Evolutionary conservation across 2,797 vertebrate genomes (phyloP).

Genomic region (Cossypha caffra): DNA sequence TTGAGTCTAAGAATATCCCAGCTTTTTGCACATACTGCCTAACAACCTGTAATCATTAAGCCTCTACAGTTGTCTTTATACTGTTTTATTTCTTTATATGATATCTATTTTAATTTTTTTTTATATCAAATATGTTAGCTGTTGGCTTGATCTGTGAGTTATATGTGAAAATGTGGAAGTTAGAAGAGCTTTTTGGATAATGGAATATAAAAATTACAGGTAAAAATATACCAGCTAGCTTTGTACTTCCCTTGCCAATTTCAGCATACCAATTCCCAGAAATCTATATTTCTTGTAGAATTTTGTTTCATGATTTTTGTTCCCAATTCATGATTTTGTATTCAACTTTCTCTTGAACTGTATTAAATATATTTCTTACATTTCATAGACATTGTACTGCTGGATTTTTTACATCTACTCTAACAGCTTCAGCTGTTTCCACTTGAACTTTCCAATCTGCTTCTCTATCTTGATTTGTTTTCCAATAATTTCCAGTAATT

Average conservation of each 20-base stretch:
- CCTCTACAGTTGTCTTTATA: not conserved
- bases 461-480: not conserved
- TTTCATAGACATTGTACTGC: not conserved
- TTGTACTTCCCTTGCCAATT: not conserved
- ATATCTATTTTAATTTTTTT: not conserved
- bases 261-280: not conserved
- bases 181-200: not conserved
- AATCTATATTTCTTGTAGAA: not conserved
- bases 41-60: not conserved
- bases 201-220: not conserved
- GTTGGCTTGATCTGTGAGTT: not conserved
- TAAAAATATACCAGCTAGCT: not conserved
- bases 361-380: not conserved
- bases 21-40: not conserved
- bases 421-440: not conserved
- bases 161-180: not conserved
- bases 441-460: not conserved
- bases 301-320: not conserved
- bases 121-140: not conserved
- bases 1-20: not conserved
- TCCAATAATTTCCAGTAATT: not conserved
- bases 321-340: not conserved
- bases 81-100: not conserved
- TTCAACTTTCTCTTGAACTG: not conserved
- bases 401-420: not conserved